These are phyloP conservation scores for Polypterus bichir DNA, from an alignment of 2,113 vertebrate genomes.

Conservation along the genomic window DNA sequence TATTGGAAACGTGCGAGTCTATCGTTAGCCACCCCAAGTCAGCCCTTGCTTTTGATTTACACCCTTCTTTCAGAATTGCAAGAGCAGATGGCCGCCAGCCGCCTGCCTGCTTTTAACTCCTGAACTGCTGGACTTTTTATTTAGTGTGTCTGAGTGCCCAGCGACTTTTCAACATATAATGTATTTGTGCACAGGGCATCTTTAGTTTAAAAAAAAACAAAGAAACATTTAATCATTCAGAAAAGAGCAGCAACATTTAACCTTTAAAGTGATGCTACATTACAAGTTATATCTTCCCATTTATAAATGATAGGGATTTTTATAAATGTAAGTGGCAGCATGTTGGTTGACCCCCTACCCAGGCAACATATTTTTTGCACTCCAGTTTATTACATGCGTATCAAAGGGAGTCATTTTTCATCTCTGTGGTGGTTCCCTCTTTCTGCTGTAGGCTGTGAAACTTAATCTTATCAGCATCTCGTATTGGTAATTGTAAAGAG, in stretches of 20 bases:
- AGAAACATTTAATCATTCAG: no score
- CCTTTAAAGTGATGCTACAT: no score
- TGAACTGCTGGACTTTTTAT: conserved; percentile 19
- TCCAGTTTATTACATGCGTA: conserved; percentile 26
- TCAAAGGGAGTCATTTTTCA: conserved; percentile 49
- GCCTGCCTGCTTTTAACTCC: conserved; percentile 25
- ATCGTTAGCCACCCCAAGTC: neutral
- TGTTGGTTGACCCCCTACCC: no score
- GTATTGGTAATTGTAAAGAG: conserved; percentile 41
- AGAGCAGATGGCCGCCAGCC: conserved; percentile 27
- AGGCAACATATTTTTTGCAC: no score
- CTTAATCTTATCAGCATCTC: conserved; percentile 50
- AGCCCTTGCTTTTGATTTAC: conserved; percentile 20
- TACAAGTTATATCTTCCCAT: no score
- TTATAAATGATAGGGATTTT: no score
- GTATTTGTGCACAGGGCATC: no score
- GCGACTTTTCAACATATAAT: no score
- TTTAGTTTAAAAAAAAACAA: no score
- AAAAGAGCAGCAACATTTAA: no score
- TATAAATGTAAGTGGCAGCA: no score
- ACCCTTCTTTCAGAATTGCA: conserved; percentile 23
- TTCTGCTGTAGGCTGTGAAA: conserved; percentile 42
- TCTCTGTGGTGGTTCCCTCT: conserved; percentile 39
- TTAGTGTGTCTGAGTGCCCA: neutral
- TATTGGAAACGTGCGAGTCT: no score